These are phyloP conservation scores for Coendou prehensilis DNA, from an alignment of 2,797 vertebrate genomes.

Conservation along the genomic window DNA sequence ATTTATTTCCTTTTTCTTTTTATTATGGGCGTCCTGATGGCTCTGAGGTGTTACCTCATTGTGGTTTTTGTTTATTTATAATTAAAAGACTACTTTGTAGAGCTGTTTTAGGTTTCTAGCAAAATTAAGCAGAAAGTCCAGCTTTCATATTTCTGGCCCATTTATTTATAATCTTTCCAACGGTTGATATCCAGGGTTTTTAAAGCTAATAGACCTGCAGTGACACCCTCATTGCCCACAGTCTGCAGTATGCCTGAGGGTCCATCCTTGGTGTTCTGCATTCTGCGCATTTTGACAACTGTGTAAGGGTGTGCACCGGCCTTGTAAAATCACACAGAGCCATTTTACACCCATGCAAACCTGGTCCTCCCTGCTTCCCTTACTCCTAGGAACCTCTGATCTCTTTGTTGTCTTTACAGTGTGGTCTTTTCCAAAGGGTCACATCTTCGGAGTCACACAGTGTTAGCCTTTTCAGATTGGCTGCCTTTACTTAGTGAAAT, in stretches of 20 bases:
- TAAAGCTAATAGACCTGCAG: not conserved
- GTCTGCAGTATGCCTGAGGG: not conserved
- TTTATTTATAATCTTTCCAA: not conserved
- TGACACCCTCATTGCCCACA: no score
- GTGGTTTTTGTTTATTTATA: not conserved
- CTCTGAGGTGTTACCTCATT: not conserved
- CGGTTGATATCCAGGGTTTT: not conserved
- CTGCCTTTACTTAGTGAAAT: not conserved
- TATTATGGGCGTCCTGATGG: not conserved
- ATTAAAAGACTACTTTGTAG: not conserved
- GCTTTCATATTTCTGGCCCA: not conserved
- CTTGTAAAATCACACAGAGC: not conserved
- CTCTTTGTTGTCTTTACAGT: not conserved
- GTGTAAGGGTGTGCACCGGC: fast-evolving
- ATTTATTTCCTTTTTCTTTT: not conserved
- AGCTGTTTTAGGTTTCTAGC: not conserved
- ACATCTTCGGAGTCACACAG: not conserved
- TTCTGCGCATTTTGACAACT: not conserved
- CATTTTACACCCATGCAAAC: not conserved
- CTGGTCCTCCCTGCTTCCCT: not conserved
- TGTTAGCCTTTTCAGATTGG: not conserved
- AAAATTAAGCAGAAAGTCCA: not conserved
- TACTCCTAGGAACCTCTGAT: not conserved
- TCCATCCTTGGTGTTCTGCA: not conserved
- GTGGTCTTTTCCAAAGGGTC: not conserved